Evolutionary conservation across 2,888 invertebrate genomes (phyloP).

Genomic region (Drosophila algonquin): DNA sequence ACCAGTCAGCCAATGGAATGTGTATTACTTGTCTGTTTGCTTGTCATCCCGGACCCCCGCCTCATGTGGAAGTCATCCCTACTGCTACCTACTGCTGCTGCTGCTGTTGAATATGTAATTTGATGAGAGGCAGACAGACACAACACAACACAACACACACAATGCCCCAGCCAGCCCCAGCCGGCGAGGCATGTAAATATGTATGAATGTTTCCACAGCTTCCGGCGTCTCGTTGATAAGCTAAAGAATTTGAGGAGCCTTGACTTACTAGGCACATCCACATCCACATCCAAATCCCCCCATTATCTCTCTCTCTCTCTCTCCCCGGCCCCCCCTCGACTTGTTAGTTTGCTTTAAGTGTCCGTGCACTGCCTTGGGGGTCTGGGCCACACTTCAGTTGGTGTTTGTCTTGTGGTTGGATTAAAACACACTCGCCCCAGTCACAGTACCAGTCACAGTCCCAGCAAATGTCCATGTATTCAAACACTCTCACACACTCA

Average conservation of each 20-base stretch:
- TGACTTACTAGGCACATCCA: constrained; percentile 46
- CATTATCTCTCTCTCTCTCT: constrained; percentile 4
- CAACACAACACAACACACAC: constrained; percentile 14
- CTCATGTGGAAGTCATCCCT: constrained; percentile 1
- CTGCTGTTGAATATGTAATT: constrained; percentile 71
- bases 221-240: constrained; percentile 76
- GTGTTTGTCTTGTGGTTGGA: constrained; percentile 49
- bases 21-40: constrained; percentile 26
- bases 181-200: constrained; percentile 69
- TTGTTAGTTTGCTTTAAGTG: constrained; percentile 72
- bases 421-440: constrained; percentile 36
- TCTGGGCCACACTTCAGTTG: constrained; percentile 30
- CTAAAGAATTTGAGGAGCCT: constrained; percentile 72
- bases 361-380: constrained; percentile 60
- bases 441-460: neutral
- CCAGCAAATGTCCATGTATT: neutral
- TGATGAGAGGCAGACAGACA: constrained; percentile 63
- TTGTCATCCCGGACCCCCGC: constrained; percentile 13
- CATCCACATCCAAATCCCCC: neutral
- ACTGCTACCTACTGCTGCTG: constrained; percentile 5
- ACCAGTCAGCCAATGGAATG: neutral
- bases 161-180: constrained; percentile 24
- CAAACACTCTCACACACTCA: constrained; percentile 1
- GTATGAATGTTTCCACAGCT: constrained; percentile 74
- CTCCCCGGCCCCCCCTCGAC: constrained; percentile 35